Conservation (phyloP, 2,797 vertebrate species). For the Phrynocephalus forsythii region DNA sequence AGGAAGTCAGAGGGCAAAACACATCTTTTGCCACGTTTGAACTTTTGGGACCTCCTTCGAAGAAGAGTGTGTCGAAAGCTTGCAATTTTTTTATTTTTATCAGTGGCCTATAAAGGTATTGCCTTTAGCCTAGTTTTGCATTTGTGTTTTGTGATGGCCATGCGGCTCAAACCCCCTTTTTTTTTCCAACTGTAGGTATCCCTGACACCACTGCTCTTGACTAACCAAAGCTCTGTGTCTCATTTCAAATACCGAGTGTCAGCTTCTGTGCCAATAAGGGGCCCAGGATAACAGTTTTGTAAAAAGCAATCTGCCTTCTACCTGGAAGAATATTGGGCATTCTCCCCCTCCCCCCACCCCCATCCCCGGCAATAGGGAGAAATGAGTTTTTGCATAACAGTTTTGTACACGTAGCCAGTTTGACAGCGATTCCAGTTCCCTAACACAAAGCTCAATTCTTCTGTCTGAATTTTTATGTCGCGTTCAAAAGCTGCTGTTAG, state of each 20-base stretch:
- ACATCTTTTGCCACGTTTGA: no score
- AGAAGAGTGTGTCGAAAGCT: no score
- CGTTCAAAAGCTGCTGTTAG: slow-evolving; percentile 50
- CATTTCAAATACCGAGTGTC: no score
- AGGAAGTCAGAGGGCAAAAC: no score
- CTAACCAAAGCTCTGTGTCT: no score
- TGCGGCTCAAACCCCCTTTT: no score
- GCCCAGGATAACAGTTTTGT: background rate
- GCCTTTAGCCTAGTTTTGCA: no score
- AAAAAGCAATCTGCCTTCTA: background rate
- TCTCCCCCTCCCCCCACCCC: background rate
- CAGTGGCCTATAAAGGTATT: no score
- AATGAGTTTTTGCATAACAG: slow-evolving; percentile 27
- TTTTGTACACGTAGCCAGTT: slow-evolving; percentile 18
- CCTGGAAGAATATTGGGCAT: background rate
- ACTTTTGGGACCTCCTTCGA: no score
- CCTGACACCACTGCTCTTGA: background rate
- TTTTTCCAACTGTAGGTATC: background rate
- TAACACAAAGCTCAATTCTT: slow-evolving; percentile 20
- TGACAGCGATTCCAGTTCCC: slow-evolving; percentile 34
- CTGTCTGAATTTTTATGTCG: slow-evolving; percentile 38
- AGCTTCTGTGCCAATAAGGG: no score
- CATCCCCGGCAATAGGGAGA: slow-evolving; percentile 3
- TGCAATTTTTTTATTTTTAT: no score
- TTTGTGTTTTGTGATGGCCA: no score